Evolutionary conservation across 2,113 vertebrate species (phyloP).

Genomic region (Pseudopipra pipra): DNA sequence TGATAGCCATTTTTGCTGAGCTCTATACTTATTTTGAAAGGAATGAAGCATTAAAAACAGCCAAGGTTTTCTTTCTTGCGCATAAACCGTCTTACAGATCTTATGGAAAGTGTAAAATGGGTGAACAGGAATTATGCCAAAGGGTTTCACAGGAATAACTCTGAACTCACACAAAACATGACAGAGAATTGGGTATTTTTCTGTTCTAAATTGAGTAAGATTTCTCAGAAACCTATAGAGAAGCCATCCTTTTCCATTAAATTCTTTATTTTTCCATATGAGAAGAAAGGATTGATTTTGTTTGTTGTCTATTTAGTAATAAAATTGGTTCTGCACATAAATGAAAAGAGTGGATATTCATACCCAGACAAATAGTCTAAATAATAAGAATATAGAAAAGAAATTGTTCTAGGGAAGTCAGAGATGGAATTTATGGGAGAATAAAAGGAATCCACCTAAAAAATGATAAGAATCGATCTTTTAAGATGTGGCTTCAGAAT

Average conservation of each 20-base stretch:
- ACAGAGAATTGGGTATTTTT: not conserved
- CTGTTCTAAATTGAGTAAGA: not conserved
- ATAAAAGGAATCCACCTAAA: not conserved
- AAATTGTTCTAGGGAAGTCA: not conserved
- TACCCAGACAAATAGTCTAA: not conserved
- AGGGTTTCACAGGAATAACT: conserved; percentile 13
- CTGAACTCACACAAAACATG: not conserved
- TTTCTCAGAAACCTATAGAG: not conserved
- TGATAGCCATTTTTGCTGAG: conserved; percentile 34
- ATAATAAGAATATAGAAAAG: not conserved
- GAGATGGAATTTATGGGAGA: not conserved
- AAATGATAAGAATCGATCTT: not conserved
- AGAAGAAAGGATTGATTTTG: not conserved
- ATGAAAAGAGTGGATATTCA: not conserved
- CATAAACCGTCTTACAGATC: not conserved
- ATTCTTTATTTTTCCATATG: not conserved
- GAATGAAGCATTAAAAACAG: not conserved
- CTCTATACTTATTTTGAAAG: conserved; percentile 30
- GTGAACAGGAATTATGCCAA: conserved; percentile 47
- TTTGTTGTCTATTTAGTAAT: not conserved
- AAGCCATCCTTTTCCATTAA: not conserved
- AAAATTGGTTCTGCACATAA: not conserved
- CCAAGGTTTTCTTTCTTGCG: not conserved
- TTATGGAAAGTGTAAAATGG: conserved; percentile 33
- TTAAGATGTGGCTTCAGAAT: not conserved